Percentiles rank a stretch among this genome's conserved stretches.
Evolutionary conservation across 2,797 vertebrate genomes (phyloP).

Genomic region (Mus minutoides): DNA sequence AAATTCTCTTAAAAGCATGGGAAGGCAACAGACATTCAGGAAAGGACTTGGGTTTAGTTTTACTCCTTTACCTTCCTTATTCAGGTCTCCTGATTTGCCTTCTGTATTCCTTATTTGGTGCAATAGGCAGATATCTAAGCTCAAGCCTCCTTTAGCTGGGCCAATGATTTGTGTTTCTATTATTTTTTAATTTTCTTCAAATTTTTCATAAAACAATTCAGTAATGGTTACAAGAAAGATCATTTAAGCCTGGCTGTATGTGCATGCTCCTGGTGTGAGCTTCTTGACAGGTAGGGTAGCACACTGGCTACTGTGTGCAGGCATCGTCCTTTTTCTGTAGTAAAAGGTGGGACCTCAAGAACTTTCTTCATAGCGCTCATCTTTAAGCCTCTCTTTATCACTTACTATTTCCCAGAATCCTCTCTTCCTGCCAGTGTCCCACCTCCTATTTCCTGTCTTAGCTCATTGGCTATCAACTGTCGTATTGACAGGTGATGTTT

Average conservation of each 20-base stretch:
- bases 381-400: conserved; percentile 56
- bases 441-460: not conserved
- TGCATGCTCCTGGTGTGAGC: conserved; percentile 88
- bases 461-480: not conserved
- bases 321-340: conserved; percentile 74
- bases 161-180: conserved; percentile 72
- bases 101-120: conserved; percentile 65
- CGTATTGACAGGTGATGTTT: not conserved
- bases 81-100: conserved; percentile 66
- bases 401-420: not conserved
- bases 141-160: conserved; percentile 49
- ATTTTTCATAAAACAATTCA: conserved; percentile 69
- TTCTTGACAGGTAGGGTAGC: conserved; percentile 79
- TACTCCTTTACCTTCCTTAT: conserved; percentile 74
- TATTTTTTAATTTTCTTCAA: conserved; percentile 70
- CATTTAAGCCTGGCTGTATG: conserved; percentile 82
- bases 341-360: conserved; percentile 83
- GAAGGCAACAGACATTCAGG: conserved; percentile 78
- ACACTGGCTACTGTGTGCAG: conserved; percentile 83
- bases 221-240: conserved; percentile 70
- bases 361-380: conserved; percentile 87
- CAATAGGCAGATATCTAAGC: conserved; percentile 69
- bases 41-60: conserved; percentile 68
- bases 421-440: not conserved
- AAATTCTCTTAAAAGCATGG: conserved; percentile 81